phyloP scores from a whole-genome alignment of 1,140 invertebrate genomes.

The Aphelinus certus region DNA sequence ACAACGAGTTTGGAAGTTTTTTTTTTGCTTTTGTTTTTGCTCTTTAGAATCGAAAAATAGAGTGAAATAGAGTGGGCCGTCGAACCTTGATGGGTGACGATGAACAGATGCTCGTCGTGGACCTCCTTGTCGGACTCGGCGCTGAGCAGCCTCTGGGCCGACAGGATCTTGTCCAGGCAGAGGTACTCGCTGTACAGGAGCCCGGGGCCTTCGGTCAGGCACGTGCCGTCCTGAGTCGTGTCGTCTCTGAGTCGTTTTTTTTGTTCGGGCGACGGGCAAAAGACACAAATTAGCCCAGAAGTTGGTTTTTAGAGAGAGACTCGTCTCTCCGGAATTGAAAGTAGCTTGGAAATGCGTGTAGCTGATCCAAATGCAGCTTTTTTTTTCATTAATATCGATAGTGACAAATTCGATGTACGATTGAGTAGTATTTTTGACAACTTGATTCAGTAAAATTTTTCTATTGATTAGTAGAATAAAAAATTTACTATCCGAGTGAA shows the following conservation, averaged over 20 bases:
- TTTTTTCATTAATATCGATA: too few relatives aligned
- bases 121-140: conserved; percentile 73
- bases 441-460: too few relatives aligned
- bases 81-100: conserved; percentile 96
- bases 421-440: too few relatives aligned
- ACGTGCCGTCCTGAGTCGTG: conserved; percentile 64
- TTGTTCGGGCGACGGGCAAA: too few relatives aligned
- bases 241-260: conserved; percentile 45
- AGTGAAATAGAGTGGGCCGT: background rate
- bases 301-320: too few relatives aligned
- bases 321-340: too few relatives aligned
- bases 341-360: too few relatives aligned
- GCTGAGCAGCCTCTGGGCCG: conserved; percentile 86
- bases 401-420: too few relatives aligned
- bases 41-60: background rate
- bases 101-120: conserved; percentile 98
- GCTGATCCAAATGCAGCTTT: too few relatives aligned
- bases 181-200: conserved; percentile 89
- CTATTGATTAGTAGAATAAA: too few relatives aligned
- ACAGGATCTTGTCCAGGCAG: conserved; percentile 88
- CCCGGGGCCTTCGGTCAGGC: conserved; percentile 72
- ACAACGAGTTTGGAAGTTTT: background rate
- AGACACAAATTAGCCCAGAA: too few relatives aligned
- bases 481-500: too few relatives aligned
- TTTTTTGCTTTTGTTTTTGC: background rate